A percentile compares a stretch with the other conserved stretches of the same genome.
These are phyloP conservation scores for Boulengeromyrus knoepffleri DNA, from an alignment of 2,113 vertebrate genomes.

Conservation along the genomic window DNA sequence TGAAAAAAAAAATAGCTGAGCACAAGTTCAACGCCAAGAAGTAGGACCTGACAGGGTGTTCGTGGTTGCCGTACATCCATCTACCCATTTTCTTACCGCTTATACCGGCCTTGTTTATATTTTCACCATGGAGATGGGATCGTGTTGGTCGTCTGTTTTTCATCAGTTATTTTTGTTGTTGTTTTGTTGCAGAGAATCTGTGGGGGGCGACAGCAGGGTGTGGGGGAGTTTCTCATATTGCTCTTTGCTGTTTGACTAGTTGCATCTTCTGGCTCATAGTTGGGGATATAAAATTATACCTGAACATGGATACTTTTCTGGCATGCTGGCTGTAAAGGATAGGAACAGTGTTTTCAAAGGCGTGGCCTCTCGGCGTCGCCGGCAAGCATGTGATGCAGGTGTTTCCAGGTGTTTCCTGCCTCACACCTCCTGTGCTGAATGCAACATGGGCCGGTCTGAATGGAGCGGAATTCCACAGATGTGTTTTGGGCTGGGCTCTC, in stretches of 20 bases:
- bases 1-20: background rate
- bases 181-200: background rate
- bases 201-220: background rate
- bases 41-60: background rate
- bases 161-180: background rate
- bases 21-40: background rate
- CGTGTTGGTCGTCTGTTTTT: background rate
- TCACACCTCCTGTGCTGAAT: background rate
- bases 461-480: background rate
- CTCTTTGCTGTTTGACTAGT: background rate
- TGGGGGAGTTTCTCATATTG: background rate
- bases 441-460: background rate
- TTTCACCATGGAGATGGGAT: background rate
- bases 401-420: background rate
- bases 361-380: background rate
- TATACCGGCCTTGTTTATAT: background rate
- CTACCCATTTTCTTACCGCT: background rate
- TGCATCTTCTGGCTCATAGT: background rate
- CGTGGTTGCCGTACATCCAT: background rate
- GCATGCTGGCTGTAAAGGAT: background rate
- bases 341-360: background rate
- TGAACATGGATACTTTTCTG: background rate
- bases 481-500: background rate
- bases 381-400: background rate
- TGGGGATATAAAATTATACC: background rate